These are phyloP conservation scores for Centropus unirufus DNA, from an alignment of 2,113 vertebrate species.

Conservation along the genomic window DNA sequence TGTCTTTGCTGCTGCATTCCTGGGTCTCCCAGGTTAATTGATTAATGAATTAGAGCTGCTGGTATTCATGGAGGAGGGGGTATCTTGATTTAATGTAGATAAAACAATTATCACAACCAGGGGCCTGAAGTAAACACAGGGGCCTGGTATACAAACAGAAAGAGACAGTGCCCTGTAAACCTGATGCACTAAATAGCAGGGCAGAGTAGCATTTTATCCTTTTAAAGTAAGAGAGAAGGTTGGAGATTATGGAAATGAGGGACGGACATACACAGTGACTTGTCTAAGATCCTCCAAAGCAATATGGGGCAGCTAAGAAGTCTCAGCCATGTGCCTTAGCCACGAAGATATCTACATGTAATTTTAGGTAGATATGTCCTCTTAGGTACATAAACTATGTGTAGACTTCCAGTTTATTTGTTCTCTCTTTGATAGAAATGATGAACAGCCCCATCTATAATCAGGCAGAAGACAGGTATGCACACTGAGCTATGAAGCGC, in stretches of 20 bases:
- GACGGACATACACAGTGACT: neutral
- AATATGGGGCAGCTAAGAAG: neutral
- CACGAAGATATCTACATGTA: neutral
- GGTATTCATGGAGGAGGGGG: neutral
- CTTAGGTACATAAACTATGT: neutral
- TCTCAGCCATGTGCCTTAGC: neutral
- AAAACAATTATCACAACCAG: neutral
- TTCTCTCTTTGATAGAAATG: neutral
- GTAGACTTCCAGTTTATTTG: neutral
- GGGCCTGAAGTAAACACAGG: neutral
- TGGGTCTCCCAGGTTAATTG: constrained; percentile 33
- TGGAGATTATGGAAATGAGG: neutral
- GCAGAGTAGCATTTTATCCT: neutral
- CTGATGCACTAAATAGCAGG: neutral
- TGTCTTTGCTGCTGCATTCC: neutral
- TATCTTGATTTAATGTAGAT: constrained; percentile 37
- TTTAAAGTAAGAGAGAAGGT: neutral
- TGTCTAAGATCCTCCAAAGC: neutral
- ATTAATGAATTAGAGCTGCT: constrained; percentile 43
- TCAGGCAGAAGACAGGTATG: neutral
- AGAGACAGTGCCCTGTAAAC: neutral
- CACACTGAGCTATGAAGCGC: neutral
- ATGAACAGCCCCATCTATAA: neutral
- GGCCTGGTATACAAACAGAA: neutral
- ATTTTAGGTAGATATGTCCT: neutral